These are phyloP conservation scores for Coptodon bakossiorum DNA, from an alignment of 2,113 vertebrate species.

Conservation along the genomic window DNA sequence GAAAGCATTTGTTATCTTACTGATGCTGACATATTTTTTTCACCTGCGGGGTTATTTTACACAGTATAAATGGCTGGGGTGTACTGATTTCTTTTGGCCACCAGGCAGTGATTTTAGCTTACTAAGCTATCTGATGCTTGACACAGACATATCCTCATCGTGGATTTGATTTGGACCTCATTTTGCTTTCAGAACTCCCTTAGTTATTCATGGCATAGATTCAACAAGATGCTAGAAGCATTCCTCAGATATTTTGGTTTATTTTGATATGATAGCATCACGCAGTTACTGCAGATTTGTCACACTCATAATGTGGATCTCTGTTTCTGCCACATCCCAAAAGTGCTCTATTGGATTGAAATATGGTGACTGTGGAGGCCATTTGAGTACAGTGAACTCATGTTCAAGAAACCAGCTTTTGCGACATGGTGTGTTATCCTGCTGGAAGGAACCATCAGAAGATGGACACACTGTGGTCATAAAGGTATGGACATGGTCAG, in stretches of 20 bases:
- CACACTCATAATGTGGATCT: not conserved
- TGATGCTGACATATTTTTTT: not conserved
- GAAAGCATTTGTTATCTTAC: not conserved
- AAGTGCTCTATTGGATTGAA: not conserved
- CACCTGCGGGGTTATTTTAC: accelerated
- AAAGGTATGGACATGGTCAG: not conserved
- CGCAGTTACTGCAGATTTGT: not conserved
- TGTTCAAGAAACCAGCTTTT: not conserved
- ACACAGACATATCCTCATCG: not conserved
- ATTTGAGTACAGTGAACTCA: not conserved
- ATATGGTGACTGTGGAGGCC: not conserved
- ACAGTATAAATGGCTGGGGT: not conserved
- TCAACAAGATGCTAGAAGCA: not conserved
- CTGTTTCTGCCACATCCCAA: not conserved
- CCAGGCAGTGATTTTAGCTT: not conserved
- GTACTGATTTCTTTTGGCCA: not conserved
- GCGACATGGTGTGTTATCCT: not conserved
- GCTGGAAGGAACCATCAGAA: not conserved
- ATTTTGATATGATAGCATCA: not conserved
- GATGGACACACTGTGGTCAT: not conserved
- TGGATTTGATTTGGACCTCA: not conserved
- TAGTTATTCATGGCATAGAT: not conserved
- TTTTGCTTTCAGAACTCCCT: not conserved
- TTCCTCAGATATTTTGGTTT: not conserved
- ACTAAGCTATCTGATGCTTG: not conserved